Base-by-base conservation (phyloP, 1,140 invertebrate genomes). In the Glossosoma conforme region DNA sequence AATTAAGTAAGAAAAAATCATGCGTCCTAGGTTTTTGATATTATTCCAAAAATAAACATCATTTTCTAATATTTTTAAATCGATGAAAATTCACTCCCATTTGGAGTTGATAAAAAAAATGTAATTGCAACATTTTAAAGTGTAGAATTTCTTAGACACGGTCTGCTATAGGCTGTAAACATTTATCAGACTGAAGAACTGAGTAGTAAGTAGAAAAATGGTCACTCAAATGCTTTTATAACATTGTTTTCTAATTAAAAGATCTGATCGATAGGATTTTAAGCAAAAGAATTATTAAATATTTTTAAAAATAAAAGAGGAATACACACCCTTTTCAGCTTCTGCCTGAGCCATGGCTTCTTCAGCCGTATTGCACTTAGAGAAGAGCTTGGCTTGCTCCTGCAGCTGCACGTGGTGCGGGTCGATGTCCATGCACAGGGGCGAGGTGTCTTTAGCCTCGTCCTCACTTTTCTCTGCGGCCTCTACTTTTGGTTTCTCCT, bases 371-470 rank as follows among this genome's bases (percentile, higher is more conserved):
- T 73, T 74, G 52, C 60, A 67, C n/a, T 66, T 64, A 3, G 70
- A 71, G 44, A 73, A 72, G 48, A 69, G 33, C 47, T 75, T 75
- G 0, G 70, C 69, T 60, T 74, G 69, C 48, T 74, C 71, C 44
- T 73, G 72, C 18, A 72, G 57, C 42, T 75, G 68, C 6, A 59
- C 61, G 38, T 71, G 61, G 48, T 72, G 66, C 2, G 70, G 68
- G 56, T 73, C 70, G 30, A 75, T 72, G 49, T 70, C 70, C 69
- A 75, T 73, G 4, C 63, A 67, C 10, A 74, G 52, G n/a, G 76
- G 74, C 2, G 66, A 70, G 41, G 64, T 69, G 42, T 65, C 65
- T 61, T 71, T 70, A 44, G 61, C 65, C 54, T 61, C 72, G 54
- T 63, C 77, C 54, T 52, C 61, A 56, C 63, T 40, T 56, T 68